A percentile compares a stretch with the other conserved stretches of the same genome.
These are phyloP conservation scores for Rhabdornis inornatus DNA, from an alignment of 2,113 vertebrate genomes.

Conservation along the genomic window DNA sequence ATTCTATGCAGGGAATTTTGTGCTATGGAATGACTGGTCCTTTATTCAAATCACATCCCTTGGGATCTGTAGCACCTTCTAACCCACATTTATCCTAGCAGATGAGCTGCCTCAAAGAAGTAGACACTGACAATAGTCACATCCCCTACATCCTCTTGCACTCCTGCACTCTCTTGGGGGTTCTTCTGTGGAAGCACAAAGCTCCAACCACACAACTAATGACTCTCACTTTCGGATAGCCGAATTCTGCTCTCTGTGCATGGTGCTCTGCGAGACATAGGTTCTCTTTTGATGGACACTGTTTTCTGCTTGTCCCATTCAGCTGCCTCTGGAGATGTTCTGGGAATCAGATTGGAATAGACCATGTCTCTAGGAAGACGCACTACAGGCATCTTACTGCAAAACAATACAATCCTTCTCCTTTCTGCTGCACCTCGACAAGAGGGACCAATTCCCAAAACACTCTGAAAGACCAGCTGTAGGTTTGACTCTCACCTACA, in stretches of 20 bases:
- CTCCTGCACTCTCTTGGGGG: neutral
- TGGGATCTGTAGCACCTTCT: neutral
- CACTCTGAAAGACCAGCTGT: neutral
- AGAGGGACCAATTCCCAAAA: neutral
- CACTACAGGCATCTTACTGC: neutral
- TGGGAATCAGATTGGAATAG: neutral
- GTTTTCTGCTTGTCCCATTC: neutral
- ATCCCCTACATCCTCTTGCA: neutral
- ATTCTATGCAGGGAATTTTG: neutral
- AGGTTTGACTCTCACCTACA: neutral
- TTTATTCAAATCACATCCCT: neutral
- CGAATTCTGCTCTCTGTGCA: neutral
- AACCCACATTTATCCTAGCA: neutral
- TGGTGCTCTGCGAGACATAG: neutral
- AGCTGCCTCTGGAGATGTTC: neutral
- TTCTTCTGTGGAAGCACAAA: neutral
- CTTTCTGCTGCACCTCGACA: neutral
- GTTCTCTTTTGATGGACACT: neutral
- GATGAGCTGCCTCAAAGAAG: accelerated
- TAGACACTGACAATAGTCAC: neutral
- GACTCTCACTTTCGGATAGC: neutral
- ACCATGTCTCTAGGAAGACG: neutral
- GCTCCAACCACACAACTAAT: neutral
- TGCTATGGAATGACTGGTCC: neutral
- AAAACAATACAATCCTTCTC: neutral